Evolutionary conservation across 2,888 invertebrate genomes (phyloP), one percentile per base, ranked within the genome.

Genomic region (Melanostoma scalare): DNA sequence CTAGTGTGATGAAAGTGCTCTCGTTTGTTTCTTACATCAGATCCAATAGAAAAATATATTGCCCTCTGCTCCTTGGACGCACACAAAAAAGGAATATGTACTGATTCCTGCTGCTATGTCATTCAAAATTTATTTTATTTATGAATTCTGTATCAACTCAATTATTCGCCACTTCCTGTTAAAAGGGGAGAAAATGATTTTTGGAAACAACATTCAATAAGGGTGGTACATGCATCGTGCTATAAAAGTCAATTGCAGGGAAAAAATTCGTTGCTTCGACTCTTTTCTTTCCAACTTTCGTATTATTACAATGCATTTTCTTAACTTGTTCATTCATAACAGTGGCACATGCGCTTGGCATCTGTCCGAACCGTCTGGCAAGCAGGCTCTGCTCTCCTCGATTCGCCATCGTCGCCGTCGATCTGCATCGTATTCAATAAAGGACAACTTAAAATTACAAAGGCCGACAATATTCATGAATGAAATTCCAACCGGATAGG

Each of bases 401-500:
- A 20, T 20, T 20, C 20, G 20, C 20, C 20, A 20, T 1, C 20
- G 44, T 46, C 53, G 35, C 20, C 10, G 31, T 10, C 10, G 61
- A 9, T 46, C 4, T 2, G 5, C 1, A 30, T n/a, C 38, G 30
- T 30, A 36, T 31, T 20, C 20, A 20, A 1, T 20, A 20, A 75
- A 75, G 74, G 69, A 74, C 63, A 50, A 79, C 46, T 61, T 6
- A 48, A 35, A 33, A 38, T 31, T 30, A 8, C 50, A 53, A 63
- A 42, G 44, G 42, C 20, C 20, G 20, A 20, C 20, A 55, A 35
- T 48, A 65, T 46, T 36, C 48, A 73, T 65, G 69, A 78, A 78
- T 67, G 82, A 71, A 84, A 79, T 79, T 60, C 84, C 74, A 75
- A 75, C 79, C 84, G 84, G 79, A 84, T 84, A 79, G 74, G 79